These are phyloP conservation scores for Potamarius usumacintae DNA, from an alignment of 2,113 vertebrate species.

Conservation along the genomic window DNA sequence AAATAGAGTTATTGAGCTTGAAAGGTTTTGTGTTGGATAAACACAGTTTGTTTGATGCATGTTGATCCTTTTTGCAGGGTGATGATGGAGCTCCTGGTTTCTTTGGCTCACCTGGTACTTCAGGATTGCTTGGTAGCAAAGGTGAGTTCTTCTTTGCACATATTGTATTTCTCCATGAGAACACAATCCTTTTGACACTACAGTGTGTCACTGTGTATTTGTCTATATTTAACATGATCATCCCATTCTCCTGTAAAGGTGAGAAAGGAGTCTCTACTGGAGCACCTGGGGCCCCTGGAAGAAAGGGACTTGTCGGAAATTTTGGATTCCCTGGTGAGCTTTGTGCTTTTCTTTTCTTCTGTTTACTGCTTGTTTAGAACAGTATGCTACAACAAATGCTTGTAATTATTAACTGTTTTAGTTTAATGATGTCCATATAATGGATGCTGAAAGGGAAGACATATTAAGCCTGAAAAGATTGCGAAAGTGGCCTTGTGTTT, in stretches of 20 bases:
- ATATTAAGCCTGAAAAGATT: background rate
- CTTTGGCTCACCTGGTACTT: conserved; percentile 72
- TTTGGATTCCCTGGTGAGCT: conserved; percentile 78
- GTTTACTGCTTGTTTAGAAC: background rate
- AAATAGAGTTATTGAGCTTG: background rate
- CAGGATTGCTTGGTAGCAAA: conserved; percentile 80
- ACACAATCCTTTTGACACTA: background rate
- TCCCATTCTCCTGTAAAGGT: conserved; percentile 68
- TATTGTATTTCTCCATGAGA: background rate
- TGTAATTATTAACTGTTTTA: background rate
- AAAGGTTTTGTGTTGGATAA: background rate
- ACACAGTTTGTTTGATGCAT: background rate
- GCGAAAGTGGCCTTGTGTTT: background rate
- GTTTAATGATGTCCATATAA: background rate
- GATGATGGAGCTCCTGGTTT: conserved; percentile 74
- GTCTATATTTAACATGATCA: background rate
- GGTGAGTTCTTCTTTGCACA: conserved; percentile 69
- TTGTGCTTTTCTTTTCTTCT: background rate
- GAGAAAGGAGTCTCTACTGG: conserved; percentile 73
- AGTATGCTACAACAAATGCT: background rate
- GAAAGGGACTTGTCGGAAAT: conserved; percentile 80
- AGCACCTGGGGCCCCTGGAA: conserved; percentile 73
- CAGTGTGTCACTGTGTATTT: background rate
- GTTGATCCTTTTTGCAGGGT: conserved; percentile 71
- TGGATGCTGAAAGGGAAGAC: background rate